These are phyloP conservation scores for Anniella stebbinsi DNA, from an alignment of 2,797 vertebrate genomes.

Conservation along the genomic window DNA sequence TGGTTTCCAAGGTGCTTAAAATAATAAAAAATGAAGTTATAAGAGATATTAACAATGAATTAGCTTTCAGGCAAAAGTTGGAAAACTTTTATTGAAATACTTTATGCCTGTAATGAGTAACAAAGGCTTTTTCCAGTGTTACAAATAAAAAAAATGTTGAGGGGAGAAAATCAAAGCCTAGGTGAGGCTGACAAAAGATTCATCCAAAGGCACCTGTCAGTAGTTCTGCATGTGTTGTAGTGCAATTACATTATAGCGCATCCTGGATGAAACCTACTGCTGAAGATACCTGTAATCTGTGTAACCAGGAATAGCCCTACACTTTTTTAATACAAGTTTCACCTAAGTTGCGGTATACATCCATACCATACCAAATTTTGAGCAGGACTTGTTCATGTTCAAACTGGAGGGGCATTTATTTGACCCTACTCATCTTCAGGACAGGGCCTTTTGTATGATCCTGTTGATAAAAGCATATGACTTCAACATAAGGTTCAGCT, in stretches of 20 bases:
- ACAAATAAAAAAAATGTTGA: not conserved
- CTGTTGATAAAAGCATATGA: not conserved
- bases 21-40: not conserved
- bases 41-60: accelerated
- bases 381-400: not conserved
- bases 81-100: not conserved
- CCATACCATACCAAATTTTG: too few species aligned
- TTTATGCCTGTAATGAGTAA: not conserved
- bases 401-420: not conserved
- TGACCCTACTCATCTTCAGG: not conserved
- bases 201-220: not conserved
- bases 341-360: not conserved
- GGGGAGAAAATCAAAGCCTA: not conserved
- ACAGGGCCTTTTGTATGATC: not conserved
- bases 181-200: not conserved
- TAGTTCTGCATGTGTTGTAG: not conserved
- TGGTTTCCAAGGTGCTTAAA: conserved; percentile 93
- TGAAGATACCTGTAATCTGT: not conserved
- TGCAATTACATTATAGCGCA: not conserved
- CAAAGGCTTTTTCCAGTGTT: not conserved
- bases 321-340: not conserved
- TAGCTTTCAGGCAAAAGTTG: not conserved
- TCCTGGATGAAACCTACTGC: not conserved
- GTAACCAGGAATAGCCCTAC: not conserved
- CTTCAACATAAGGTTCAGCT: not conserved